These are phyloP conservation scores for Synanthedon tipuliformis DNA, from an alignment of 2,888 invertebrate genomes.

Conservation along the genomic window DNA sequence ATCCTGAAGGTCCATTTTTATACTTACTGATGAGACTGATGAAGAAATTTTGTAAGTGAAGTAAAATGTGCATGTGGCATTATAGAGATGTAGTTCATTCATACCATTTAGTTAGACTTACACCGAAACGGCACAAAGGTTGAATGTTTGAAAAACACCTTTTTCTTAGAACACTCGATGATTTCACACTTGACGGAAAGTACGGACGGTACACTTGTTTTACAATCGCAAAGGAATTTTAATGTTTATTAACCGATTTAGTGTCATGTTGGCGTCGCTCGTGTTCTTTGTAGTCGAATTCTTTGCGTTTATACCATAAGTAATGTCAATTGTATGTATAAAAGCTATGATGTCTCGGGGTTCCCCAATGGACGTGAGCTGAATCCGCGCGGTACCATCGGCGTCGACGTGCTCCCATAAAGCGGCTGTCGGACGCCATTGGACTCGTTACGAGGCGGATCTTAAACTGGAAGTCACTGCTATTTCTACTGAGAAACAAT, in stretches of 20 bases:
- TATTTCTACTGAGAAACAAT: neutral
- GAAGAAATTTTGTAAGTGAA: no score
- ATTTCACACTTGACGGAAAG: no score
- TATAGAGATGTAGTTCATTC: no score
- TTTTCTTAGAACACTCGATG: no score
- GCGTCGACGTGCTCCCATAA: slow-evolving; percentile 1
- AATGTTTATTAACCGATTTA: slow-evolving; percentile 17
- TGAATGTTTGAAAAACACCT: no score
- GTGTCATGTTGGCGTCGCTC: slow-evolving; percentile 19
- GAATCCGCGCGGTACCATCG: slow-evolving; percentile 19
- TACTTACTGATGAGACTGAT: no score
- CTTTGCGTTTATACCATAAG: slow-evolving; percentile 27
- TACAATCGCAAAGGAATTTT: neutral
- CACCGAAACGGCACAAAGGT: no score
- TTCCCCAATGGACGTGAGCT: slow-evolving; percentile 45
- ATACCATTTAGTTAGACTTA: no score
- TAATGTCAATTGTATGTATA: slow-evolving; percentile 47
- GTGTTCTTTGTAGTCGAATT: slow-evolving; percentile 16
- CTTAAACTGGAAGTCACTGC: slow-evolving; percentile 12
- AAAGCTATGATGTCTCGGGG: slow-evolving; percentile 40
- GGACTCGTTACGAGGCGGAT: slow-evolving; percentile 27
- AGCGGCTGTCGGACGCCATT: slow-evolving; percentile 4
- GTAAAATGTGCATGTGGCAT: no score
- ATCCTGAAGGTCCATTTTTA: no score
- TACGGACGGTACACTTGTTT: neutral